Base-by-base conservation (phyloP, 1,140 invertebrate species). In the Drosophila rhopaloa region DNA sequence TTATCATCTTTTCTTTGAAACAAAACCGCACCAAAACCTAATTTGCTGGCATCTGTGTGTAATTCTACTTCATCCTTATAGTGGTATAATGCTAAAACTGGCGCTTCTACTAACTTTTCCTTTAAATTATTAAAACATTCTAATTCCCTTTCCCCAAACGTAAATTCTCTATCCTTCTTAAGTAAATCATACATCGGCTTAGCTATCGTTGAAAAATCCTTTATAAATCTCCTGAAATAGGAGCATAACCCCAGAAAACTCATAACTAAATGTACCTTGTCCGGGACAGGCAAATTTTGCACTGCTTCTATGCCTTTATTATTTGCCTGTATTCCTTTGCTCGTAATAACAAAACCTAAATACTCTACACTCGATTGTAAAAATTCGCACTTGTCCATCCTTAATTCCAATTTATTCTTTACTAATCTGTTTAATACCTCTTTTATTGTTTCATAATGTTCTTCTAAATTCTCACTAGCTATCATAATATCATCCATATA, bases 41-140 rank as follows among this genome's bases (percentile, higher is more conserved):
- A n/a, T n/a, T n/a, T n/a, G n/a, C n/a, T n/a, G n/a, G n/a, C n/a
- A n/a, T n/a, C n/a, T n/a, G n/a, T n/a, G n/a, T n/a, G n/a, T 11
- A 46, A 24, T 46, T 44, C 43, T 40, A 40, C 38, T 40, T 40
- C 38, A 44, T 44, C 43, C 14, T 47, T 47, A 13, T 47, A 24
- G 10, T 47, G 11, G 29, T 76, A 91, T 5, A 92, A 72, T n/a
- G 76, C 67, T 9, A 91, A 46, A 0, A 89, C 48, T 19, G 86
- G 86, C 46, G 73, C 46, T 37, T 67, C 48, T 16, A n/a, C n/a
- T n/a, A n/a, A n/a, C n/a, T n/a, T n/a, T n/a, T n/a, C n/a, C n/a
- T n/a, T n/a, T n/a, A n/a, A n/a, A n/a, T n/a, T n/a, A n/a, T n/a
- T n/a, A n/a, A n/a, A n/a, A n/a, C n/a, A n/a, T n/a, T n/a, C n/a